A percentile compares a stretch with the other conserved stretches of the same genome.
phyloP scores from a whole-genome alignment of 2,113 vertebrate species.

The Mirza zaza region DNA sequence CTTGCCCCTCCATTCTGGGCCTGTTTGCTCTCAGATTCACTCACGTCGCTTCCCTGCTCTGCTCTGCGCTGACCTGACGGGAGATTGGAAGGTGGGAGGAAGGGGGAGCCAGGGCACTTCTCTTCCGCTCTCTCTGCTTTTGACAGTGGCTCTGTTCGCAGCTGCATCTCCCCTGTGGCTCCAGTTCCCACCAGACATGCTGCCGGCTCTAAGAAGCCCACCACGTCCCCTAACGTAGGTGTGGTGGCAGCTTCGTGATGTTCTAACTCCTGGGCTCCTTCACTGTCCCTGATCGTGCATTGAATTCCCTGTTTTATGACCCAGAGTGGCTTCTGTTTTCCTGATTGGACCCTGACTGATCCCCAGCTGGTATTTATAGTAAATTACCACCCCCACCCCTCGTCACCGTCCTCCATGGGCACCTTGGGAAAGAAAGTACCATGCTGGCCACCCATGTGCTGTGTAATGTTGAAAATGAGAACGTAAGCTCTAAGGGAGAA shows the following conservation, averaged over 20 bases:
- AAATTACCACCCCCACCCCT: not conserved
- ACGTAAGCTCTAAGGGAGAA: not conserved
- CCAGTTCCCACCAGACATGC: not conserved
- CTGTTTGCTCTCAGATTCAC: not conserved
- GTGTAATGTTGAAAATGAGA: slow-evolving; percentile 12
- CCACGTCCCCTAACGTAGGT: not conserved
- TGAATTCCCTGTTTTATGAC: not conserved
- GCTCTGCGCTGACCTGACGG: not conserved
- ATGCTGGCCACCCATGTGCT: not conserved
- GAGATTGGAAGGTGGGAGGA: not conserved
- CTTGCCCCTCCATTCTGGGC: not conserved
- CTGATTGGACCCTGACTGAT: not conserved
- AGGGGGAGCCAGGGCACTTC: not conserved
- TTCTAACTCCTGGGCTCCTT: not conserved
- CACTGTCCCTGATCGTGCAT: not conserved
- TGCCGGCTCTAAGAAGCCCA: not conserved
- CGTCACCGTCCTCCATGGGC: not conserved
- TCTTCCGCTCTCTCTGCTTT: not conserved
- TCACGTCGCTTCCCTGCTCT: not conserved
- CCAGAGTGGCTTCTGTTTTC: not conserved
- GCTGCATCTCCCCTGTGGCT: not conserved
- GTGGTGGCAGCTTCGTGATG: not conserved
- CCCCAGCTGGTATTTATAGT: not conserved
- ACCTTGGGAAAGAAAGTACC: not conserved
- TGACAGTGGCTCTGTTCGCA: not conserved